Base-by-base conservation (phyloP, 2,113 vertebrate species). In the Riparia riparia region DNA sequence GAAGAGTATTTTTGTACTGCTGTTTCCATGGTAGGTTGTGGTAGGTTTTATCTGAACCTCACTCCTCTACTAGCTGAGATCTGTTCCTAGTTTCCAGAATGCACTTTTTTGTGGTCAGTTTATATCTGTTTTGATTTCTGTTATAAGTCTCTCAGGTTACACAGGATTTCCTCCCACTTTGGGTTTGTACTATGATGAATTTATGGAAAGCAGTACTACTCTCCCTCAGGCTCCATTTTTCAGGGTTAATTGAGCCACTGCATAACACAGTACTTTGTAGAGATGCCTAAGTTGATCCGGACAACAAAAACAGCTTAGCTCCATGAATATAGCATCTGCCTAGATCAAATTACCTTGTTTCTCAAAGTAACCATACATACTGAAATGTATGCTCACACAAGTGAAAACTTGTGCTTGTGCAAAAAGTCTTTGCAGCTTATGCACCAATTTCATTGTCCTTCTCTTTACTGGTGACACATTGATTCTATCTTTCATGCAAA, bases 371-470 rank as follows among this genome's bases (percentile, higher is more conserved):
- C 24, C 2, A 16, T 17, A 16, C 3, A 29, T 42, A 15, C 10
- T 24, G 29, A 85, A 89, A 74, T 16, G 14, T 22, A 34, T 8
- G 14, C 9, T 74, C 6, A 53, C 0, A 0, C 0, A 0, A 14
- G 9, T 44, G 44, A 84, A 81, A 63, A 29, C 5, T 31, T 41
- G 17, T 50, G 56, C 53, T 65, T 32, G 20, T 24, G 31, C 17
- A 66, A 66, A 58, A 58, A 19, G 9, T 2, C 39, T 61, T 56
- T 53, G n/a, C 44, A 50, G 31, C 6, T 31, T 57, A 28, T 8
- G 0, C 4, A 41, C 7, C 31, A 49, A 4, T 78, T 82, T 42
- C 25, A 50, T 14, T 4, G 1, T 57, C 28, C 51, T 34, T 66
- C 42, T 49, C 25, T 49, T 2, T 2, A 20, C 3, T 6, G 20